A percentile compares a stretch with the other conserved stretches of the same genome.
Evolutionary conservation across 2,888 invertebrate species (phyloP).

Genomic region (Dolichomitus sp.): DNA sequence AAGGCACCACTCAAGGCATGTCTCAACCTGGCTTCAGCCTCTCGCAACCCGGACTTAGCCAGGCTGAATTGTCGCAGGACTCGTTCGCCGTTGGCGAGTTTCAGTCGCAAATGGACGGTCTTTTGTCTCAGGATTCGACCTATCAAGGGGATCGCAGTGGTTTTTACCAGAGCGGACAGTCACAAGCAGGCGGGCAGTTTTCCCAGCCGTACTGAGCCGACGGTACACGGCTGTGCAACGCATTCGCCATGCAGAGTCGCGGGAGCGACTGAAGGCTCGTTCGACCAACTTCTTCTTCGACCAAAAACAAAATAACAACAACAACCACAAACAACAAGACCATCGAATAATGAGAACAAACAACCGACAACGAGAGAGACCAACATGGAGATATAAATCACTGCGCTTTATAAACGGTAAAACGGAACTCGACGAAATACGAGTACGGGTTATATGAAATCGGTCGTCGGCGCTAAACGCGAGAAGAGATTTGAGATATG

Average conservation of each 20-base stretch:
- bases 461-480: constrained; percentile 75
- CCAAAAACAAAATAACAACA: constrained; percentile 69
- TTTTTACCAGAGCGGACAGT: constrained; percentile 88
- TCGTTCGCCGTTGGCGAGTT: constrained; percentile 94
- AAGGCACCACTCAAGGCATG: constrained; percentile 89
- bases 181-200: constrained; percentile 88
- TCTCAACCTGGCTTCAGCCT: constrained; percentile 92
- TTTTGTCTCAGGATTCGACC: constrained; percentile 97
- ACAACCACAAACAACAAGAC: constrained; percentile 52
- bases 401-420: background rate
- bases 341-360: constrained; percentile 49
- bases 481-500: constrained; percentile 15
- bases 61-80: constrained; percentile 92
- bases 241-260: constrained; percentile 85
- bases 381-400: constrained; percentile 9
- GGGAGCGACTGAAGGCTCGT: constrained; percentile 86
- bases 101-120: constrained; percentile 97
- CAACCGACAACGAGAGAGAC: constrained; percentile 47
- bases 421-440: constrained; percentile 74
- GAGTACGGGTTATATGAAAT: constrained; percentile 77
- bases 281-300: constrained; percentile 84
- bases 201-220: constrained; percentile 90
- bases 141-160: constrained; percentile 91
- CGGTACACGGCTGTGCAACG: constrained; percentile 82
- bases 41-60: constrained; percentile 90